Conservation (phyloP, 2,888 invertebrate genomes). For the Marasmarcha lunaedactyla region DNA sequence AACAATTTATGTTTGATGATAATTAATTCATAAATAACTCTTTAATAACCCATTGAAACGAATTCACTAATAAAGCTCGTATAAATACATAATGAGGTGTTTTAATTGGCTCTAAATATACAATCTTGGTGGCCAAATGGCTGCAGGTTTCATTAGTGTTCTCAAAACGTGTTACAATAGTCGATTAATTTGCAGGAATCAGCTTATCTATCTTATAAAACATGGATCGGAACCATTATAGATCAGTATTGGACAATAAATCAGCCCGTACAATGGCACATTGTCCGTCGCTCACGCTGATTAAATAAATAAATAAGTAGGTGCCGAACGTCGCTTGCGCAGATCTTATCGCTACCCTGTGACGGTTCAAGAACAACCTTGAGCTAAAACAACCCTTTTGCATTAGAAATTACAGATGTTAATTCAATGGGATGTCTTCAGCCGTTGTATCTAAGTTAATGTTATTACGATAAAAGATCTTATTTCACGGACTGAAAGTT, state of each 20-base stretch:
- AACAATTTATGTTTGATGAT: background rate
- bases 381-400: constrained; percentile 36
- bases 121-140: no score
- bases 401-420: background rate
- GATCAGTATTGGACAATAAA: constrained; percentile 47
- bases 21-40: constrained; percentile 1
- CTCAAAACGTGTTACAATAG: constrained; percentile 11
- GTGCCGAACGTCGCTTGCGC: constrained; percentile 53
- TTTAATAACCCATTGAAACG: background rate
- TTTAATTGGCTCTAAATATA: constrained; percentile 4
- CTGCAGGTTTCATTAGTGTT: no score
- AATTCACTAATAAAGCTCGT: no score
- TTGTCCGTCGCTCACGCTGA: constrained; percentile 64
- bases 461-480: background rate
- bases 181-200: constrained; percentile 7
- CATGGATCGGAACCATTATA: constrained; percentile 37
- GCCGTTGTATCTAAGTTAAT: no score
- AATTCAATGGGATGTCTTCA: no score
- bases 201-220: constrained; percentile 27
- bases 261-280: constrained; percentile 64
- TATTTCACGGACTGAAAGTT: no score
- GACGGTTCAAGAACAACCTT: constrained; percentile 39
- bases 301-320: constrained; percentile 66
- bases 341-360: constrained; percentile 51
- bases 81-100: no score